Base-by-base conservation (phyloP, 2,113 vertebrate species). In the Rhea pennata region DNA sequence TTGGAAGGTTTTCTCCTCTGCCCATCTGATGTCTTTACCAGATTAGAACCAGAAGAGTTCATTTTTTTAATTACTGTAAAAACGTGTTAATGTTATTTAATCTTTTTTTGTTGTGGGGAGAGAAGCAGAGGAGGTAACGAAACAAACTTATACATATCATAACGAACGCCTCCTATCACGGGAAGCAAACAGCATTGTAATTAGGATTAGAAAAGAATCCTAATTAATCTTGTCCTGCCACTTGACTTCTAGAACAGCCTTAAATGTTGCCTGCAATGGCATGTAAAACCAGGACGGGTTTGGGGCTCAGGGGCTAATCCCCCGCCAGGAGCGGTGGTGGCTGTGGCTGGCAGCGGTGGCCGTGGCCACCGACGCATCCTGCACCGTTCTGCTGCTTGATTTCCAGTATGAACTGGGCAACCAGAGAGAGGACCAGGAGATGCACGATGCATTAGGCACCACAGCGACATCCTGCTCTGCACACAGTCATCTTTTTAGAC, bases 211-310 rank as follows among this genome's bases (percentile, higher is more conserved):
- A 96, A 92, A 95, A 74, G 92, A 91, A 96, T 96, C 92, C 78
- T 94, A 96, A 97, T 96, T 97, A 97, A 97, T 97, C 96, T 95
- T 44, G 87, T 93, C 95, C 93, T 91, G 93, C 82, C 93, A 96
- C 94, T 96, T 96, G 94, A 97, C 96, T 95, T 96, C 84, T 92
- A 87, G 80, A 96, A 96, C 92, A 88, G 96, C 95, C 77, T 93
- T 80, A 90, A 84, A 87, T 62, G 62, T 76, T 97, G 73, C 92
- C 87, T 96, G 88, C 89, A 77, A 71, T 19, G 89, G 84, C 83
- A 96, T 71, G 87, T 50, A 93, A 83, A 91, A 54, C 84, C 74
- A 89, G 91, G 59, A 92, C 67, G 71, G 83, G 82, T 88, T 81
- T 83, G 73, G 90, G 81, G 72, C 90, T 94, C 2, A 0, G 31